Conservation (phyloP, 2,797 vertebrate genomes). For the Oreonectes daqikongensis region DNA sequence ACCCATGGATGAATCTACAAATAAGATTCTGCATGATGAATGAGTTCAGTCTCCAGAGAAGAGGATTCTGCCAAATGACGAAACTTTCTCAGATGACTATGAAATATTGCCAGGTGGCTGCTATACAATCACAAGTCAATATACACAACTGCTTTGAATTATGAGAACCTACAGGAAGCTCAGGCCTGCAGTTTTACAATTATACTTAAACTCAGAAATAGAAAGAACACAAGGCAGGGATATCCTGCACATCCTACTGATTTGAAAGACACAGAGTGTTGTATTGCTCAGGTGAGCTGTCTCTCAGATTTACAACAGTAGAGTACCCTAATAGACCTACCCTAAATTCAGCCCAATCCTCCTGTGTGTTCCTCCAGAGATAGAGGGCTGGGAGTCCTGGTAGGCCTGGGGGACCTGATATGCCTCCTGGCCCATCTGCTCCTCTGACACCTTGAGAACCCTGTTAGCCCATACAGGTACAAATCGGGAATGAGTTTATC, state of each 20-base stretch:
- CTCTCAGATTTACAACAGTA: not conserved
- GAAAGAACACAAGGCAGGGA: conserved; percentile 41
- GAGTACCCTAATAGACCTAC: no score
- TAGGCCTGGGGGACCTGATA: conserved; percentile 73
- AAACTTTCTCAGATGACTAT: conserved; percentile 1
- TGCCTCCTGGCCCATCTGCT: conserved; percentile 69
- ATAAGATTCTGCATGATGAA: conserved; percentile 2
- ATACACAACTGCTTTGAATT: conserved; percentile 47
- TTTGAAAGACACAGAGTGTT: conserved; percentile 39
- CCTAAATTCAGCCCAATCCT: conserved; percentile 77
- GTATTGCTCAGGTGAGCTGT: not conserved
- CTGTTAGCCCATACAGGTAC: conserved; percentile 60
- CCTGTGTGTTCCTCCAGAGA: conserved; percentile 80
- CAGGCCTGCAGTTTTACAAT: conserved; percentile 56
- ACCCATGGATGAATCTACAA: conserved; percentile 21
- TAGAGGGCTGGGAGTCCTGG: conserved; percentile 78
- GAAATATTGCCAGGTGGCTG: not conserved
- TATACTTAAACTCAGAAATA: conserved; percentile 55
- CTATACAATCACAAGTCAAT: not conserved
- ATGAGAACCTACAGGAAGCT: conserved; percentile 36
- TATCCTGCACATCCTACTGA: conserved; percentile 33
- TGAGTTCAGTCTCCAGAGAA: conserved; percentile 4
- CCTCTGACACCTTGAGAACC: conserved; percentile 72
- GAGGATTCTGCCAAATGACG: conserved; percentile 22
- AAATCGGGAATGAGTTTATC: not conserved